Conservation (phyloP, 2,797 vertebrate genomes). For the Champsocephalus gunnari region DNA sequence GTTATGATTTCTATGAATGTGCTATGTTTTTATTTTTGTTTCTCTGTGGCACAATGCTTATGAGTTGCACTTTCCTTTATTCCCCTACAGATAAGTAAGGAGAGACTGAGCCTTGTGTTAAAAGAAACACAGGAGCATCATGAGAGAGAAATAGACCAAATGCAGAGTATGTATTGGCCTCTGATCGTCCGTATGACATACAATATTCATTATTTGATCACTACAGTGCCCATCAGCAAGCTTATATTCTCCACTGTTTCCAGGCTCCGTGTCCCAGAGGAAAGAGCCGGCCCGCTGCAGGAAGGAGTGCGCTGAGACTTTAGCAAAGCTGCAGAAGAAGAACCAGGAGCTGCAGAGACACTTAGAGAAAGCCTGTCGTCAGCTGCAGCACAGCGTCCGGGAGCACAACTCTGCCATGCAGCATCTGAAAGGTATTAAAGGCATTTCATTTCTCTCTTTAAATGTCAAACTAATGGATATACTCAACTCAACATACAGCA, state of each 20-base stretch:
- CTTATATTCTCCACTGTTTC: background rate
- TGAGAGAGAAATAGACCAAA: conserved; percentile 72
- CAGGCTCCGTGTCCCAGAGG: conserved; percentile 64
- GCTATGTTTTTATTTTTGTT: background rate
- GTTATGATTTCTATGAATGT: background rate
- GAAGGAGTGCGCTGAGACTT: conserved; percentile 77
- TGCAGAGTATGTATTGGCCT: conserved; percentile 66
- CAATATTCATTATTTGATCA: background rate
- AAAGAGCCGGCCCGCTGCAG: conserved; percentile 70
- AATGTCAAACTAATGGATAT: background rate
- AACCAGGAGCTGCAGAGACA: conserved; percentile 88
- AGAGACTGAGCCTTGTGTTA: conserved; percentile 70
- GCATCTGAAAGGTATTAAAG: conserved; percentile 82
- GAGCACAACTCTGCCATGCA: conserved; percentile 83
- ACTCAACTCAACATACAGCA: no score
- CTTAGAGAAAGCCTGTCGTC: conserved; percentile 86
- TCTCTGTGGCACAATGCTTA: background rate
- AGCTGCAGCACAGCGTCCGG: conserved; percentile 87
- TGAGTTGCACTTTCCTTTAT: background rate
- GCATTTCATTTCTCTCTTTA: background rate
- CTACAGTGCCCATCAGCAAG: background rate
- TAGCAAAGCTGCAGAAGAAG: conserved; percentile 85
- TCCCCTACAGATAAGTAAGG: conserved; percentile 74
- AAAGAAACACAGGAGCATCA: conserved; percentile 79
- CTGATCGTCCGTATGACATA: background rate